phyloP scores from a whole-genome alignment of 2,888 invertebrate genomes.

The Acronicta alni region DNA sequence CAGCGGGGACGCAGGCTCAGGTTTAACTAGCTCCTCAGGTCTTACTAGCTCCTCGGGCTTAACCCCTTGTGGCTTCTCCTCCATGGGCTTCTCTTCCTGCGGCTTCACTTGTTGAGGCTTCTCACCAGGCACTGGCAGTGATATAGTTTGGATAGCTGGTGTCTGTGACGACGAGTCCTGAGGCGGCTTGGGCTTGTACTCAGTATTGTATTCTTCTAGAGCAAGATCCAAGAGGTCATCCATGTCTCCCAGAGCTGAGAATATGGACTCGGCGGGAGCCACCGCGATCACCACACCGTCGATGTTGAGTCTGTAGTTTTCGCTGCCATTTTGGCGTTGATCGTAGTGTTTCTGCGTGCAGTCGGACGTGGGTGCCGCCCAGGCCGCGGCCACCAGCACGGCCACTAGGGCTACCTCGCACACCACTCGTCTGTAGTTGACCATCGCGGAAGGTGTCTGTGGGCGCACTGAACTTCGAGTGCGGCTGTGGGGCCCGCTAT shows the following conservation, averaged over 20 bases:
- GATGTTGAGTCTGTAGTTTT: slow-evolving; percentile 92
- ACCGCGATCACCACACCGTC: slow-evolving; percentile 92
- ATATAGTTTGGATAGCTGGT: slow-evolving; percentile 24
- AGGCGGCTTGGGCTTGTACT: slow-evolving; percentile 61
- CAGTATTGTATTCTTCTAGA: slow-evolving; percentile 62
- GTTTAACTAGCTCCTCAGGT: slow-evolving; percentile 57
- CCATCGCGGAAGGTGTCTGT: slow-evolving; percentile 79
- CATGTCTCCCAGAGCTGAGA: slow-evolving; percentile 87
- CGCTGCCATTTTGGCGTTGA: slow-evolving; percentile 94
- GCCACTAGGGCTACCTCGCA: slow-evolving; percentile 75
- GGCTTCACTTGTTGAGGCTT: slow-evolving; percentile 49
- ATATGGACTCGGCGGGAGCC: slow-evolving; percentile 90
- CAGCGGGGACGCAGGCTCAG: slow-evolving; percentile 58
- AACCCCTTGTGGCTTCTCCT: slow-evolving; percentile 49
- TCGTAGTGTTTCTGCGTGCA: slow-evolving; percentile 84
- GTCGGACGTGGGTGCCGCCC: slow-evolving; percentile 71
- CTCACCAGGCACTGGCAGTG: slow-evolving; percentile 36
- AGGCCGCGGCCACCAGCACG: slow-evolving; percentile 54
- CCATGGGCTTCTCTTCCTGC: slow-evolving; percentile 32
- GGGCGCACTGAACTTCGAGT: slow-evolving; percentile 75
- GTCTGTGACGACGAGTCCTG: slow-evolving; percentile 35
- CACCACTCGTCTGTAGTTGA: slow-evolving; percentile 85
- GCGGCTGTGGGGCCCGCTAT: slow-evolving; percentile 77
- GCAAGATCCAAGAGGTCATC: slow-evolving; percentile 80
- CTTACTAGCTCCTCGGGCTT: slow-evolving; percentile 56